Evolutionary conservation across 2,888 invertebrate genomes (phyloP).

Genomic region (Sarcophaga carnaria): DNA sequence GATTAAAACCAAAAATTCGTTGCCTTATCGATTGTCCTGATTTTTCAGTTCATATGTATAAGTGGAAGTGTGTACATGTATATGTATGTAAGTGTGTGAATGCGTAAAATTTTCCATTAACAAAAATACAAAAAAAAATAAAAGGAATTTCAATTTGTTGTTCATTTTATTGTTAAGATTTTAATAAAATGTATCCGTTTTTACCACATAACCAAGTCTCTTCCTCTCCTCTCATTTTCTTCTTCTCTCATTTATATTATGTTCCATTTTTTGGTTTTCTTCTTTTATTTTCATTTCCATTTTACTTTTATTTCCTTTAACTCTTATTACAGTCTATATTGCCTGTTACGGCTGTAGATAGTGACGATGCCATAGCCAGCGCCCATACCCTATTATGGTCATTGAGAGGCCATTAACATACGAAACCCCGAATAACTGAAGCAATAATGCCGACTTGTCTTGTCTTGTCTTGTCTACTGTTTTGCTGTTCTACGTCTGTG

Average conservation of each 20-base stretch:
- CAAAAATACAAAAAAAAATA: not conserved
- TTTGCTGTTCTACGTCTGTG: not conserved
- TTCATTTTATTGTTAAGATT: conserved; percentile 65
- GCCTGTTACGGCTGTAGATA: conserved; percentile 33
- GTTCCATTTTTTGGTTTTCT: conserved; percentile 16
- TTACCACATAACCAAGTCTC: not conserved
- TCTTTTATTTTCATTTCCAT: not conserved
- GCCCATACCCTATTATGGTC: conserved; percentile 46
- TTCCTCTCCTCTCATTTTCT: not conserved
- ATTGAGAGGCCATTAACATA: conserved; percentile 66
- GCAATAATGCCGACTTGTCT: conserved; percentile 5
- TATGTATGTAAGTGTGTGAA: not conserved
- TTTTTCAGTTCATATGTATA: conserved; percentile 2
- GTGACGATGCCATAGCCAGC: conserved; percentile 34
- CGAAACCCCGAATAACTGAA: conserved; percentile 13
- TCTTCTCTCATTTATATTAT: not conserved
- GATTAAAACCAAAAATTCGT: conserved; percentile 36
- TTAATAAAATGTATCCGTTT: conserved; percentile 60
- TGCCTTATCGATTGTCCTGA: conserved; percentile 14
- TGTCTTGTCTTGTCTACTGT: too few relatives aligned
- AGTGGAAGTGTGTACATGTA: not conserved
- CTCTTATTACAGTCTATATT: conserved; percentile 21
- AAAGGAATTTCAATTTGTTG: conserved; percentile 64
- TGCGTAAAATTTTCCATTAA: conserved; percentile 48
- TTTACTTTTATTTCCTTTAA: conserved; percentile 12